Evolutionary conservation across 2,888 invertebrate genomes (phyloP).

Genomic region (Hylaea fasciaria): DNA sequence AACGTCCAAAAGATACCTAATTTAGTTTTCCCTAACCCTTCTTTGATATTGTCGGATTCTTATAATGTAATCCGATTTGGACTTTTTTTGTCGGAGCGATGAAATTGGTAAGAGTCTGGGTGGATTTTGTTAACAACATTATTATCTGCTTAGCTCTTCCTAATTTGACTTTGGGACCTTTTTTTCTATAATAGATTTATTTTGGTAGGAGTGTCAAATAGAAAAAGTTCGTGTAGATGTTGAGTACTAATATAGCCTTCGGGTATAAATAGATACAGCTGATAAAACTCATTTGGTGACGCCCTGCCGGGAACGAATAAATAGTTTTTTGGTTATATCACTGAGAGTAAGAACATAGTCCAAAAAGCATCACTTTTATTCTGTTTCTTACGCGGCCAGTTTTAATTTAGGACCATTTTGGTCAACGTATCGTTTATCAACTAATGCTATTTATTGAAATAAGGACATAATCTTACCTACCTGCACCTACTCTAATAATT

Average conservation of each 20-base stretch:
- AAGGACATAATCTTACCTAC: too few relatives aligned
- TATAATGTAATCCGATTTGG: slow-evolving; percentile 29
- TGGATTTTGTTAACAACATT: background rate
- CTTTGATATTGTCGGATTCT: slow-evolving; percentile 41
- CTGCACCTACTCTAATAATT: too few relatives aligned
- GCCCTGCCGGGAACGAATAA: slow-evolving; percentile 18
- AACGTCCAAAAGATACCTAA: slow-evolving; percentile 48
- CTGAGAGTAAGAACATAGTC: slow-evolving; percentile 6
- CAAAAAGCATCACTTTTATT: background rate
- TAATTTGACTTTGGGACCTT: background rate
- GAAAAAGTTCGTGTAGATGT: background rate
- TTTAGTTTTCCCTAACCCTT: slow-evolving; percentile 47
- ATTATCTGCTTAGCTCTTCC: background rate
- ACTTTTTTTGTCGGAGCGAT: slow-evolving; percentile 7
- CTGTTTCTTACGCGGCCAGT: too few relatives aligned
- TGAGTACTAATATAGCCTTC: background rate
- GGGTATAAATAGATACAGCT: slow-evolving; percentile 6
- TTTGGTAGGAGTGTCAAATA: background rate
- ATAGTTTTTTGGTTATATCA: slow-evolving; percentile 6
- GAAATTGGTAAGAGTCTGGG: slow-evolving; percentile 1
- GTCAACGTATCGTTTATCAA: too few relatives aligned
- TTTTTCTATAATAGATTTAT: background rate
- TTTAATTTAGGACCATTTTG: too few relatives aligned
- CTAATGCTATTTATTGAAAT: too few relatives aligned
- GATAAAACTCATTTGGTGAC: slow-evolving; percentile 23